Percentiles rank a stretch among this genome's conserved stretches.
phyloP scores from a whole-genome alignment of 1,140 invertebrate genomes.

The Sycophila sp. region DNA sequence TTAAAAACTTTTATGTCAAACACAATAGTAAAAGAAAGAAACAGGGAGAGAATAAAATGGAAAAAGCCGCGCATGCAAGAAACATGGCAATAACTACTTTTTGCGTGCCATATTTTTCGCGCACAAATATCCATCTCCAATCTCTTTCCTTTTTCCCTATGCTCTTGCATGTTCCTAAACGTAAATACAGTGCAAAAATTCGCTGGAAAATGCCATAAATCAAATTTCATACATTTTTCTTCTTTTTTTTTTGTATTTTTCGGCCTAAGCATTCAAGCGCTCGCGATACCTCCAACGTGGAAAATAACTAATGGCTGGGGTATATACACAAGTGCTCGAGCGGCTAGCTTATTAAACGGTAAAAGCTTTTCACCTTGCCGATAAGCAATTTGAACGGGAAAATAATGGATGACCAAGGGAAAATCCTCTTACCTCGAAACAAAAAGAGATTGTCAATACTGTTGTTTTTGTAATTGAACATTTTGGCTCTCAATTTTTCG shows the following conservation, averaged over 20 bases:
- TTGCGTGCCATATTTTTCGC: slow-evolving; percentile 4
- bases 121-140: neutral
- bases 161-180: neutral
- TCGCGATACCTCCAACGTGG: neutral
- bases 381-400: too few species aligned
- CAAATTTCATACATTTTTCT: neutral
- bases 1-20: slow-evolving; percentile 4
- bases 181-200: slow-evolving; percentile 4
- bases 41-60: neutral
- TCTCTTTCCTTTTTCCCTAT: neutral
- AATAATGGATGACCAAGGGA: too few species aligned
- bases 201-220: slow-evolving; percentile 6
- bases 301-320: neutral
- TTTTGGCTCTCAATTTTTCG: too few species aligned
- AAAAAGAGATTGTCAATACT: too few species aligned
- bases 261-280: neutral
- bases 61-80: neutral
- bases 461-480: too few species aligned
- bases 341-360: neutral
- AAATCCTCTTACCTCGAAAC: too few species aligned
- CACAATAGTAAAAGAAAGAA: neutral
- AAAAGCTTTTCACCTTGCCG: too few species aligned
- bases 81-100: slow-evolving; percentile 21
- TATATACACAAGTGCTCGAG: neutral
- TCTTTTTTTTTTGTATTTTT: neutral